Base-by-base conservation (phyloP, 2,888 invertebrate genomes). In the Mythimna albipuncta region DNA sequence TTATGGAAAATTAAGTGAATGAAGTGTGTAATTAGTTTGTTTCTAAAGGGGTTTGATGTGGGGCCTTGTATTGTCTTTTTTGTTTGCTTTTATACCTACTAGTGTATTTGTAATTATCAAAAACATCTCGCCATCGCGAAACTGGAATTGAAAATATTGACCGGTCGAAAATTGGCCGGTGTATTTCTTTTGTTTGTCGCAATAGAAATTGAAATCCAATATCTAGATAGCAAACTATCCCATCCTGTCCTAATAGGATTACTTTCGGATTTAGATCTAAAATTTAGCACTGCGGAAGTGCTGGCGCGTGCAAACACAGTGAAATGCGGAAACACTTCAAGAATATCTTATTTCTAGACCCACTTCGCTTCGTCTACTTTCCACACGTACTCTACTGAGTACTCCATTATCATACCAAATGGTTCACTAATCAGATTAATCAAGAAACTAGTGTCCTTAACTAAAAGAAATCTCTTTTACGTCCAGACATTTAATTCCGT, bases 401-500 rank as follows among this genome's bases (percentile, higher is more conserved):
- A 55, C 61, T 57, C 41, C 38, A 26, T 55, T 19, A 32, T 41
- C 61, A 57, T 63, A 58, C 32, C 16, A 58, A 79, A 66, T 47
- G 57, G 44, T 63, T 62, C 44, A 26, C 47, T 65, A 58, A 81
- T 58, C 38, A 58, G 52, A 54, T 71, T 64, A 77, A 35, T 57
- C 44, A 68, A 72, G 67, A 16, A 71, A 68, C 67, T 68, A 44
- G 61, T 35, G 10, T 47, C 63, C n/a, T 57, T 57, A 73, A 77
- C 77, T 58, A 68, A 77, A 79, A 77, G 55, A 77, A 64, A 81
- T 77, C 59, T 75, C 50, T 59, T 75, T 75, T 81, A 68, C 62
- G 68, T 71, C 52, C 69, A 26, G 50, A 26, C 69, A 64, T 84
- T 78, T 70, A 77, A 77, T 72, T 82, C 68, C 10, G 41, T 26